phyloP scores from a whole-genome alignment of 1,140 invertebrate species.

The Drosophila sucinea region DNA sequence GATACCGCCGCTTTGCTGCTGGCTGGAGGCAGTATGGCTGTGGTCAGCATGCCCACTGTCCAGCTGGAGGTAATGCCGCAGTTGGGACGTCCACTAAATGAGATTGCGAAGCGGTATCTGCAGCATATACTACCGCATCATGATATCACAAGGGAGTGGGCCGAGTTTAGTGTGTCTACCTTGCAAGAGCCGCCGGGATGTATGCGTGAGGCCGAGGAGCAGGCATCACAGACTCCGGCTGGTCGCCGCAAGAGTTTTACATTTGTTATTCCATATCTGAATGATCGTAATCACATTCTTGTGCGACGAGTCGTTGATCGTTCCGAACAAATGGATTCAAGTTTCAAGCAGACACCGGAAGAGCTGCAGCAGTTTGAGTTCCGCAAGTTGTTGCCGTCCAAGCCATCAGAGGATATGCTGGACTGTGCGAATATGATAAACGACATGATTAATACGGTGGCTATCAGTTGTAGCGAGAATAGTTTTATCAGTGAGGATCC shows the following conservation, averaged over 20 bases:
- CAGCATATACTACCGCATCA: conserved; percentile 76
- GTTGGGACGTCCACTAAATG: conserved; percentile 66
- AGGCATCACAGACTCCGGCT: conserved; percentile 39
- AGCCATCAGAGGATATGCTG: conserved; percentile 26
- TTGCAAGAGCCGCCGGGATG: conserved; percentile 47
- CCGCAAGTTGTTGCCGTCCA: conserved; percentile 11
- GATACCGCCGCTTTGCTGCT: conserved; percentile 68
- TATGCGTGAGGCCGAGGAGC: conserved; percentile 55
- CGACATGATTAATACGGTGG: conserved; percentile 82
- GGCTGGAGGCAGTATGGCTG: conserved; percentile 74
- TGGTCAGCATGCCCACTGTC: conserved; percentile 75
- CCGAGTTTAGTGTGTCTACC: conserved; percentile 80
- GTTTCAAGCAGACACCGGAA: conserved; percentile 46
- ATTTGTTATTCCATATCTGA: conserved; percentile 77
- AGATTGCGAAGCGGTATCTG: conserved; percentile 78
- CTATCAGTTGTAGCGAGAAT: conserved; percentile 79
- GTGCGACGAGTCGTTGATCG: conserved; percentile 77
- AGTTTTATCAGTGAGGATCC: conserved; percentile 71
- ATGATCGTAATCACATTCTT: conserved; percentile 76
- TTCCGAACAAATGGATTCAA: conserved; percentile 66
- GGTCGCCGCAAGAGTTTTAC: conserved; percentile 65
- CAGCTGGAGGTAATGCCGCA: conserved; percentile 76
- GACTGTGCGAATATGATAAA: conserved; percentile 71
- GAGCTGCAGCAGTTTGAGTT: conserved; percentile 50
- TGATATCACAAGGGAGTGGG: conserved; percentile 79